A percentile compares a stretch with the other conserved stretches of the same genome.
phyloP scores from a whole-genome alignment of 2,888 invertebrate species.

The Scelioninae gen. 1 region DNA sequence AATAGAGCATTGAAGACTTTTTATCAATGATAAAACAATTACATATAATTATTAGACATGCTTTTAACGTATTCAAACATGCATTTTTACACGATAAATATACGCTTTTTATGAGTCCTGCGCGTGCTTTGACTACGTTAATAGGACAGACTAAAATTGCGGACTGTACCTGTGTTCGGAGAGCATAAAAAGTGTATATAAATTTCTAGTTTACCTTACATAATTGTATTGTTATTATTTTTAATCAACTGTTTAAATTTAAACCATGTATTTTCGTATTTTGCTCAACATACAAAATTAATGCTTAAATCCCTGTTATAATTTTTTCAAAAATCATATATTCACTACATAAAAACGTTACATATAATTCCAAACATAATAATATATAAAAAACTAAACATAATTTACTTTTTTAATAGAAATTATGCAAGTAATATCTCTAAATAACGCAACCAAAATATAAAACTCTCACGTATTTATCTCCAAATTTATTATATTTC shows the following conservation, averaged over 20 bases:
- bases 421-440: not conserved
- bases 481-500: not conserved
- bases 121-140: slow-evolving; percentile 24
- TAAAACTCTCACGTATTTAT: slow-evolving; percentile 4
- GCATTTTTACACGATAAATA: slow-evolving; percentile 20
- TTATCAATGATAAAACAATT: slow-evolving; percentile 24
- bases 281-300: too few relatives aligned
- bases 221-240: not conserved
- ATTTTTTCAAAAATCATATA: too few relatives aligned
- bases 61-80: slow-evolving; percentile 24
- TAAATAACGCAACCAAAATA: not conserved
- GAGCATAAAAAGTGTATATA: not conserved
- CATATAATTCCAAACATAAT: too few relatives aligned
- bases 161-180: not conserved
- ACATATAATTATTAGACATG: slow-evolving; percentile 10
- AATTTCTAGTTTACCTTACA: not conserved
- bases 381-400: too few relatives aligned
- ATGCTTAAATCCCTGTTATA: too few relatives aligned
- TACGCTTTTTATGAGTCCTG: slow-evolving; percentile 29
- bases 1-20: slow-evolving; percentile 14
- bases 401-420: too few relatives aligned
- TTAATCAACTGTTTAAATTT: too few relatives aligned
- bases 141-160: slow-evolving; percentile 3
- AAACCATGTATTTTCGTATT: too few relatives aligned
- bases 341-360: too few relatives aligned